These are phyloP conservation scores for Labroides dimidiatus DNA, from an alignment of 2,797 vertebrate genomes.

Conservation along the genomic window DNA sequence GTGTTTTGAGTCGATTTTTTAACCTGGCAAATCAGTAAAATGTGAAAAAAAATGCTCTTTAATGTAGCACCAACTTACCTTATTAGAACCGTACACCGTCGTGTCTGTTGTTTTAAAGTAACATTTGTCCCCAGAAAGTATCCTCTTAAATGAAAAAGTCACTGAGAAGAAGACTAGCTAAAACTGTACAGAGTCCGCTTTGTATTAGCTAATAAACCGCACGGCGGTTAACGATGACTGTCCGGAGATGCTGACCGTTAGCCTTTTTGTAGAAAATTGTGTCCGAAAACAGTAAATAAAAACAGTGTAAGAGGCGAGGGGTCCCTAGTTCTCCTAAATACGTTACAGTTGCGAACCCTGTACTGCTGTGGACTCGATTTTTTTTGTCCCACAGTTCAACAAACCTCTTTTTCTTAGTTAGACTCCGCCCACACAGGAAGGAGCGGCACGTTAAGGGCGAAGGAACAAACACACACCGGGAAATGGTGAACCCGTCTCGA, in stretches of 20 bases:
- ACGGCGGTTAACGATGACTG: background rate
- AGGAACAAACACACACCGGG: conserved; percentile 46
- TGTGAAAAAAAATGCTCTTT: background rate
- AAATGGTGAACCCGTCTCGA: conserved; percentile 22
- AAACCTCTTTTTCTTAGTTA: conserved; percentile 35
- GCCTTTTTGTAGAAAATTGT: background rate
- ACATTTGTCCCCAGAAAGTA: conserved; percentile 44
- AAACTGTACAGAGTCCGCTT: conserved; percentile 53
- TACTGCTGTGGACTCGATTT: background rate
- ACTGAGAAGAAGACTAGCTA: background rate
- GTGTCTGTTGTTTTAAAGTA: conserved; percentile 25
- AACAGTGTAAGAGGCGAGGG: background rate
- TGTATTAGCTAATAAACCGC: conserved; percentile 39
- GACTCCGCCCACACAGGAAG: conserved; percentile 69
- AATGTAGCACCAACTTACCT: conserved; percentile 58
- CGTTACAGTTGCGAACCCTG: conserved; percentile 13
- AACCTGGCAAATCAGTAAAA: background rate
- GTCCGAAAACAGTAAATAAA: background rate
- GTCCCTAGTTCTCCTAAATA: conserved; percentile 29
- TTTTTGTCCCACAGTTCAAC: conserved; percentile 18
- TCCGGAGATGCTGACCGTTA: background rate
- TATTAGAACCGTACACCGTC: background rate
- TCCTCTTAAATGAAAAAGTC: background rate
- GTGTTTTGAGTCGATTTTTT: background rate
- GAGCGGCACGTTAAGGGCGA: conserved; percentile 20